phyloP scores from a whole-genome alignment of 2,113 vertebrate species.

The Scomber japonicus region DNA sequence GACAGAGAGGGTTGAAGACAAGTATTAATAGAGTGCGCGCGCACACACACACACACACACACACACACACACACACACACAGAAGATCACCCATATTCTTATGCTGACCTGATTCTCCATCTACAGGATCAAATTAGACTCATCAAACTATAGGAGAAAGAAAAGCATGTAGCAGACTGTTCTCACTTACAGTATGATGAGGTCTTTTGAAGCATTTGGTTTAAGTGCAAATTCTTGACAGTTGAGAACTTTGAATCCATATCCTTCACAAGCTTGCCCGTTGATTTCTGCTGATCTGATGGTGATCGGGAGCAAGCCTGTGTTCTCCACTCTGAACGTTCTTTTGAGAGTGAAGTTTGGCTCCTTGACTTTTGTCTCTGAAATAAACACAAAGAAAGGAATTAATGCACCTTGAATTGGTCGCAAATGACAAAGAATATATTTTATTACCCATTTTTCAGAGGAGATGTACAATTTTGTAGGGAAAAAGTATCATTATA shows the following conservation, averaged over 20 bases:
- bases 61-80: slow-evolving; percentile 28
- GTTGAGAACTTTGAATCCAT: slow-evolving; percentile 98
- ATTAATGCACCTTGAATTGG: too few species aligned
- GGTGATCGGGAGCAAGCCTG: slow-evolving; percentile 92
- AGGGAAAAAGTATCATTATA: too few species aligned
- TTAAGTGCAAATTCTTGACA: slow-evolving; percentile 96
- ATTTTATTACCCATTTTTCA: too few species aligned
- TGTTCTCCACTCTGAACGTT: slow-evolving; percentile 96
- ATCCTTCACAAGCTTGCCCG: slow-evolving; percentile 94
- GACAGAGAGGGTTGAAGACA: slow-evolving; percentile 16
- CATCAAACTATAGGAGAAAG: background rate
- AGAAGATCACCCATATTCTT: background rate
- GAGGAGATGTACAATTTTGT: too few species aligned
- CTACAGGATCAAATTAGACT: background rate
- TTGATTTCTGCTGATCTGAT: slow-evolving; percentile 93
- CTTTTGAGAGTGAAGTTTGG: slow-evolving; percentile 95
- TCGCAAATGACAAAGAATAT: too few species aligned
- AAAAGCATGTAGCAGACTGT: background rate
- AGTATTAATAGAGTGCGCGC: slow-evolving; percentile 57
- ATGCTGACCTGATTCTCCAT: too few species aligned
- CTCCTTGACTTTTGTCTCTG: slow-evolving; percentile 92
- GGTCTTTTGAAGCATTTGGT: slow-evolving; percentile 95
- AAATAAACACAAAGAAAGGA: slow-evolving; percentile 19
- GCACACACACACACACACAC: slow-evolving; percentile 2
- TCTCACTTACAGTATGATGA: slow-evolving; percentile 93